Base-by-base conservation (phyloP, 2,888 invertebrate species). In the Oasisia sp. region DNA sequence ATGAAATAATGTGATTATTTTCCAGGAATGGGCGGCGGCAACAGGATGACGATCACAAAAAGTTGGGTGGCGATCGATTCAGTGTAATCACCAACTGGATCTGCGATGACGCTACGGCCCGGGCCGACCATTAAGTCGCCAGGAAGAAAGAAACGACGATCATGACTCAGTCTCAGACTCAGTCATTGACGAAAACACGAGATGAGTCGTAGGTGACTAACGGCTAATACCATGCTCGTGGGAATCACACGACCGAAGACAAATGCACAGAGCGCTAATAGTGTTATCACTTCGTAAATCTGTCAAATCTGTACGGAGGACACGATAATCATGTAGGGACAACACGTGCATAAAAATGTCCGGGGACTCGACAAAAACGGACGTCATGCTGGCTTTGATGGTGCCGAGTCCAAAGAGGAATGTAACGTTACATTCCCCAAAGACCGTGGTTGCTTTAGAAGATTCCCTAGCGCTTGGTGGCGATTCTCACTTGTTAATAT, bases 71-170 rank as follows among this genome's bases (percentile, higher is more conserved):
- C 58, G 19, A 7, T 74, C 74, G 74, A 74, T n/a, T 74, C 74
- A 19, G 27, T 74, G 3, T 74, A 74, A 74, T 50, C 74, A 74
- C n/a, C 74, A 19, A 74, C 74, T 27, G 74, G 5, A 74, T 74
- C n/a, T 74, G 19, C 74, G 74, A 74, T 74, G 74, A 74, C 74
- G n/a, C n/a, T 19, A 74, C 27, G 74, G 27, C 5, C 14, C 58
- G 19, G 19, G 50, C 9, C 12, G 50, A 12, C 9, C 50, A 50
- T 38, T 38, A 19, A n/a, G n/a, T 27, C 74, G 74, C 27, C 74
- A 74, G 74, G 74, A 74, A 74, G 74, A 74, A 74, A 74, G 74
- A 74, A 74, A 74, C 74, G 74, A 19, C 74, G n/a, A 74, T 19
- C 19, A 74, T 74, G 74, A 74, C n/a, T 74, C 74, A 50, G 50